Evolutionary conservation across 2,888 invertebrate species (phyloP).

Genomic region (Auanema sp.): DNA sequence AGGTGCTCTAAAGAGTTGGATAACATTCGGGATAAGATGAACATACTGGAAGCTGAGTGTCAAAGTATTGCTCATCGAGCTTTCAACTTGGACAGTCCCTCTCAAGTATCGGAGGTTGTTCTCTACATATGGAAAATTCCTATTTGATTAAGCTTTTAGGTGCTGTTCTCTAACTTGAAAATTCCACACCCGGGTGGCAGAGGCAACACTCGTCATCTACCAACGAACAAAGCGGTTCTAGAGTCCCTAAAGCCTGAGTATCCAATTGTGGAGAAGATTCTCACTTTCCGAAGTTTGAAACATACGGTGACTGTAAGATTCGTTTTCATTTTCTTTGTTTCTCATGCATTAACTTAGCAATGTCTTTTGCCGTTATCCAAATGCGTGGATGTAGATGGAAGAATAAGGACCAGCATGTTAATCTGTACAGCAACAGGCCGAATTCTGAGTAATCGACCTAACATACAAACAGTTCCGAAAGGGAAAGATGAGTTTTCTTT

Average conservation of each 20-base stretch:
- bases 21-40: constrained; percentile 19
- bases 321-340: not conserved
- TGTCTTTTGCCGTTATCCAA: constrained; percentile 18
- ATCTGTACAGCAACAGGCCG: constrained; percentile 70
- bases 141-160: too few relatives aligned
- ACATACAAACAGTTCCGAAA: constrained; percentile 86
- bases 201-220: constrained; percentile 25
- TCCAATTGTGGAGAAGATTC: constrained; percentile 33
- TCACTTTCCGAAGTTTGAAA: constrained; percentile 35
- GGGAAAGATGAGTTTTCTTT: constrained; percentile 66
- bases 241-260: constrained; percentile 29
- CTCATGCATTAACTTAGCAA: constrained; percentile 13
- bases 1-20: constrained; percentile 9
- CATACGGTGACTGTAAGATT: constrained; percentile 29
- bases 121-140: too few relatives aligned
- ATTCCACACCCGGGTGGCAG: constrained; percentile 37
- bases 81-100: constrained; percentile 38
- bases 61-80: constrained; percentile 22
- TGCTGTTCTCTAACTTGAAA: constrained; percentile 31
- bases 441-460: constrained; percentile 88
- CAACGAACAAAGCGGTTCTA: constrained; percentile 36
- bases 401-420: constrained; percentile 26
- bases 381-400: constrained; percentile 4
- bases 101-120: constrained; percentile 32
- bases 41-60: constrained; percentile 29